Base-by-base conservation (phyloP, 2,888 invertebrate genomes). In the Trissolcus japonicus region DNA sequence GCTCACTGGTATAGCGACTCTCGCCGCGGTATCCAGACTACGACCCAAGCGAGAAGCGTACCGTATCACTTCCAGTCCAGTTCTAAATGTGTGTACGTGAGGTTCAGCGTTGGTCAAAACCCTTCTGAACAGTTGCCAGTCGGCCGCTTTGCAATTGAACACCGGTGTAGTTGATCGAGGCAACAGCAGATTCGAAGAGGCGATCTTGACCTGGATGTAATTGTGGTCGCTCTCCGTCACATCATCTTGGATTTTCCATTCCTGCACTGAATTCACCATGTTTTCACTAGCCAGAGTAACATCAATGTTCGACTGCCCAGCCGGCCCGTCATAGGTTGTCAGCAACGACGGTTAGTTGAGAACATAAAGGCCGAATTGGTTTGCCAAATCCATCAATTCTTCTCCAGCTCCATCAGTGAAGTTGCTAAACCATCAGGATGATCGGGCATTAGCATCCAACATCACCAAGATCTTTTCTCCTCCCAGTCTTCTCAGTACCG, bases 171-270 rank as follows among this genome's bases (percentile, higher is more conserved):
- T 40, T 40, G 11, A 40, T 11, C 40, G 6, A 7, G 40, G 40
- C 11, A 7, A 7, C 6, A 7, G 6, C 11, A 40, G 6, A 6
- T 7, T 40, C 11, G 6, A 6, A 40, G 11, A 11, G 40, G 6
- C 11, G 40, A 40, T 40, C 40, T 7, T 40, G 6, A 11, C 11
- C 11, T 40, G 6, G 6, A 40, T 11, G 40, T 6, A 6, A 29
- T 72, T 66, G 41, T 77, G 77, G 25, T 77, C 77, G 29, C 72
- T 73, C 0, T 63, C 61, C 0, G 67, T 43, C 62, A 54, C 62
- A 13, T 35, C 35, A 1, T 50, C 9, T 4, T 6, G 1, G 1
- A 60, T 40, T 17, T 55, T 17, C 74, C 74, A 73, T 11, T 7
- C 25, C 7, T 7, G 9, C 3, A 62, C 29, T 2, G 50, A 19